Evolutionary conservation across 2,113 vertebrate species (phyloP), one percentile per base, ranked within the genome.

Genomic region (Hiodon tergisus): DNA sequence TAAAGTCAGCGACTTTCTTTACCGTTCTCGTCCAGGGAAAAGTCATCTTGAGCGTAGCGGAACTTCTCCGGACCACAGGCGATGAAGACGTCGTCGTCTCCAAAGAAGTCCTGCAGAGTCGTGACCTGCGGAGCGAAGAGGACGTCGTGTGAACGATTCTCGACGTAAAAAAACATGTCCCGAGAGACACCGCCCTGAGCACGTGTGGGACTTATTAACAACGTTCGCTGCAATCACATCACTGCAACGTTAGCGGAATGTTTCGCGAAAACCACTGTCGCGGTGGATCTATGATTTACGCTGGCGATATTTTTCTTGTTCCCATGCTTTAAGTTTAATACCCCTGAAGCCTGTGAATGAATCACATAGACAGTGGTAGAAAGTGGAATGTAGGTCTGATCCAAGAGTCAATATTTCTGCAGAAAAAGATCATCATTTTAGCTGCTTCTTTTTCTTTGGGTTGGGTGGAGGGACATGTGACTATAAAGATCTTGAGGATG

Each of bases 41-140:
- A 98, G 86, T 99, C 96, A 13, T 98, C 96, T 83, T 99, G 97
- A 72, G 96, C 96, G 0, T 99, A 99, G 88, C 97, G 94, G 85
- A 98, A 98, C 79, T 99, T 99, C 84, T 99, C 96, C n/a, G 31
- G 31, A 31, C 31, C 31, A 31, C 31, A 31, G 31, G 31, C 31
- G 31, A 31, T 31, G 31, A 31, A 31, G 31, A 31, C 31, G 31
- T 31, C 97, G 3, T 98, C 96, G 0, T 98, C 97, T 0, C 96
- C 96, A 78, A 99, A 99, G 90, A 99, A 99, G 87, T 99, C 97
- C 47, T 99, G 97, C 10, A 99, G 96, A 84, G 96, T 98, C 81
- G 97, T 96, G 69, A 99, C 96, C 97, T 98, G 75, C 13, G 70
- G 82, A 82, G n/a, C 17, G 16, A 55, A 50, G 50, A 51, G 13